Percentiles rank a stretch among this genome's conserved stretches.
These are phyloP conservation scores for Eupithecia insigniata DNA, from an alignment of 2,888 invertebrate genomes.

Conservation along the genomic window DNA sequence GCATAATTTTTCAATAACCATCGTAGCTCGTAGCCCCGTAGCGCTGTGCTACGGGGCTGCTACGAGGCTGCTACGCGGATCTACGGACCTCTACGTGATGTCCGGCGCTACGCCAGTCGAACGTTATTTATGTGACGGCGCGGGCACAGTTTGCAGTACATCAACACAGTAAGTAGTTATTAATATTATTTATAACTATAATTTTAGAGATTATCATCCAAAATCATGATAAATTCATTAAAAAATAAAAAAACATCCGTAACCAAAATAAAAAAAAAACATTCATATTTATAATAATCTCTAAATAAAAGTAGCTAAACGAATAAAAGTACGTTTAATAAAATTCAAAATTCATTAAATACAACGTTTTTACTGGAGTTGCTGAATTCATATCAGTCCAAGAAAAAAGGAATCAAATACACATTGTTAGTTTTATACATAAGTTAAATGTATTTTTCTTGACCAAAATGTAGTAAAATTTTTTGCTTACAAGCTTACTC, in stretches of 20 bases:
- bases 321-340: too few species aligned
- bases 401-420: not conserved
- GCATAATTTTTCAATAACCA: not conserved
- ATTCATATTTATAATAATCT: too few species aligned
- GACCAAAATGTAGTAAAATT: not conserved
- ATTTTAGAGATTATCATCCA: too few species aligned
- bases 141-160: slow-evolving; percentile 14
- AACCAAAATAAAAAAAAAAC: too few species aligned
- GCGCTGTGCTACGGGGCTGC: slow-evolving; percentile 26
- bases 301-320: too few species aligned
- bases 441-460: not conserved
- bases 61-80: slow-evolving; percentile 29
- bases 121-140: slow-evolving; percentile 38
- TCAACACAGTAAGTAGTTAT: not conserved
- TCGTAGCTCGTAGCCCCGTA: slow-evolving; percentile 7
- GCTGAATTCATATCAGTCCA: too few species aligned
- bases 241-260: too few species aligned
- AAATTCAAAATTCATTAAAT: too few species aligned
- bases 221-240: too few species aligned
- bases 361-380: too few species aligned
- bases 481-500: not conserved
- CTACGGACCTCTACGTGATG: slow-evolving; percentile 24
- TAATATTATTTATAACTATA: too few species aligned
- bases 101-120: slow-evolving; percentile 33
- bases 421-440: not conserved